A percentile compares a stretch with the other conserved stretches of the same genome.
Conservation (phyloP, 1,140 invertebrate genomes). For the Drosophila virilis region DNA sequence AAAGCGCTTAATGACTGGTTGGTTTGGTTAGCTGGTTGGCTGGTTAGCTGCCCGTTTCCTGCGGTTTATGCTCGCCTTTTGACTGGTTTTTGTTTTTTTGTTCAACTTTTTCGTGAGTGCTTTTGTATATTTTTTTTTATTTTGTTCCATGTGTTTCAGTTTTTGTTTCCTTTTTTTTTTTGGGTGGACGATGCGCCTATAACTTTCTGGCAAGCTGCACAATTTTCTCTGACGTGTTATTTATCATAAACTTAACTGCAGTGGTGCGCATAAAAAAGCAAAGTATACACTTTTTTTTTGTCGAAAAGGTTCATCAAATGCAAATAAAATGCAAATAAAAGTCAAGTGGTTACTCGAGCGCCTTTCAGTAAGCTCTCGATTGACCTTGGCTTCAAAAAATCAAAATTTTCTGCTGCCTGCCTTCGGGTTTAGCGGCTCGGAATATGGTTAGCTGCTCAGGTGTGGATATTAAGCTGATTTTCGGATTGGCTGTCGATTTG, state of each 20-base stretch:
- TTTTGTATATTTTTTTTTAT: constrained; percentile 3
- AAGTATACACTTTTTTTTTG: constrained; percentile 29
- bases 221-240: constrained; percentile 34
- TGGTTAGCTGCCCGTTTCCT: constrained; percentile 53
- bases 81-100: constrained; percentile 31
- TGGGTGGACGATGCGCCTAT: constrained; percentile 38
- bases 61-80: constrained; percentile 67
- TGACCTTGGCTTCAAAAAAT: constrained; percentile 21
- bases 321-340: constrained; percentile 47
- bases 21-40: constrained; percentile 42
- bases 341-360: neutral
- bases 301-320: constrained; percentile 33
- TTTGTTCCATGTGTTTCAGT: constrained; percentile 1
- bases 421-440: constrained; percentile 27
- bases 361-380: constrained; percentile 33
- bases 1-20: constrained; percentile 63
- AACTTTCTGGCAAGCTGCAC: constrained; percentile 53
- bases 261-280: constrained; percentile 43
- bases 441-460: constrained; percentile 24
- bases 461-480: constrained; percentile 53
- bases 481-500: constrained; percentile 24
- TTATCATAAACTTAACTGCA: constrained; percentile 54
- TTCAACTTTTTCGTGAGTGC: too few species aligned
- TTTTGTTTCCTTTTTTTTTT: constrained; percentile 19
- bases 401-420: constrained; percentile 11